Evolutionary conservation across 2,113 vertebrate genomes (phyloP).

Genomic region (Pipa parva): DNA sequence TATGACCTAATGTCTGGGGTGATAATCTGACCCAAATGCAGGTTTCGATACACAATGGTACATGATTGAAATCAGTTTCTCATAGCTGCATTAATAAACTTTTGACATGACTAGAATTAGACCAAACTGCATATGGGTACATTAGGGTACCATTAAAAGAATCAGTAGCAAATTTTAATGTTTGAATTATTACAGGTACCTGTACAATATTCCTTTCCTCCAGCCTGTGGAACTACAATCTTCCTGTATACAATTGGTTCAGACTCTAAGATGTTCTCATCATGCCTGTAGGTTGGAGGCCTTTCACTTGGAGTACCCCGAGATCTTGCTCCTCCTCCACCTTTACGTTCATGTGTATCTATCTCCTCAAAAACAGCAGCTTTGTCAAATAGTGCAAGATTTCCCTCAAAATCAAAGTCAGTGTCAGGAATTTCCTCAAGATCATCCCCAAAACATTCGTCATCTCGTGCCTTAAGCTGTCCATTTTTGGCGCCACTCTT

Average conservation of each 20-base stretch:
- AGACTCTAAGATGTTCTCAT: slow-evolving; percentile 89
- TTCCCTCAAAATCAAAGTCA: slow-evolving; percentile 96
- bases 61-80: no score
- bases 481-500: slow-evolving; percentile 91
- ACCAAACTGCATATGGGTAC: no score
- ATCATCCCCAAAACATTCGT: slow-evolving; percentile 90
- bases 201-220: slow-evolving; percentile 88
- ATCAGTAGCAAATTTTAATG: no score
- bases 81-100: no score
- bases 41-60: no score
- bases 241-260: slow-evolving; percentile 90
- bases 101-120: no score
- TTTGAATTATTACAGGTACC: slow-evolving; percentile 61
- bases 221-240: slow-evolving; percentile 80
- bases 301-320: slow-evolving; percentile 81
- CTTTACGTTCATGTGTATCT: slow-evolving; percentile 79
- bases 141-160: no score
- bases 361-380: slow-evolving; percentile 96
- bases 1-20: no score
- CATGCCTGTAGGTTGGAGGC: slow-evolving; percentile 82
- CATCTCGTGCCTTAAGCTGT: slow-evolving; percentile 87
- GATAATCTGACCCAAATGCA: no score
- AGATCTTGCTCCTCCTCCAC: slow-evolving; percentile 62
- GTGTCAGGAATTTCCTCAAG: slow-evolving; percentile 86
- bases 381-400: slow-evolving; percentile 95